A percentile compares a stretch with the other conserved stretches of the same genome.
These are phyloP conservation scores for Drosophila albomicans DNA, from an alignment of 1,140 invertebrate genomes.

Conservation along the genomic window DNA sequence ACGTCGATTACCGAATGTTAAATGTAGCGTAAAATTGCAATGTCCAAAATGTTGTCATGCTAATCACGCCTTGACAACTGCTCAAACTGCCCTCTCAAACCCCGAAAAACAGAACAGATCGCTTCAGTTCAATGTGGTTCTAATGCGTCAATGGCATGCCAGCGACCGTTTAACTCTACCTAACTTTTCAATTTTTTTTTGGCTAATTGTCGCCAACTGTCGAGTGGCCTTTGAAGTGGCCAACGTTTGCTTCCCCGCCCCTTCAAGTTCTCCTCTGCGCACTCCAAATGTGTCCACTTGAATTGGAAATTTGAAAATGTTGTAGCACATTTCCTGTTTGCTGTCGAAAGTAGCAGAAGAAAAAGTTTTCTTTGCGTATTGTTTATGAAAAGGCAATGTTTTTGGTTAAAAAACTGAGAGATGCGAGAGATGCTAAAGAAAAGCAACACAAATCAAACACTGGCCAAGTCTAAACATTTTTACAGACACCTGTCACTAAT, in stretches of 20 bases:
- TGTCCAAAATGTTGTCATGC: conserved; percentile 55
- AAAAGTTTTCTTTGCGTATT: conserved; percentile 55
- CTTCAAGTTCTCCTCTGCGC: too few relatives aligned
- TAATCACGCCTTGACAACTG: conserved; percentile 48
- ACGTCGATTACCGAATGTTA: conserved; percentile 42
- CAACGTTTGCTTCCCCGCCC: background rate
- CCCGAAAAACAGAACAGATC: too few relatives aligned
- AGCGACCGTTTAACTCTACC: conserved; percentile 47
- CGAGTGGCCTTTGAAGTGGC: conserved; percentile 58
- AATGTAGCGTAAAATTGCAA: conserved; percentile 77
- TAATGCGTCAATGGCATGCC: conserved; percentile 76
- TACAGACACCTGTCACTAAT: conserved; percentile 81
- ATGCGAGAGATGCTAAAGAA: conserved; percentile 29
- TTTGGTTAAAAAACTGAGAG: conserved; percentile 31
- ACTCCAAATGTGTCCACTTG: conserved; percentile 37
- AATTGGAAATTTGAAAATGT: conserved; percentile 52
- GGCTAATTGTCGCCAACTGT: conserved; percentile 72
- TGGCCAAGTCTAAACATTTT: conserved; percentile 80
- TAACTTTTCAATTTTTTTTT: conserved; percentile 9
- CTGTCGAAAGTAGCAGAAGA: conserved; percentile 1
- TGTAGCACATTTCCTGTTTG: conserved; percentile 73
- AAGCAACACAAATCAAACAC: conserved; percentile 74
- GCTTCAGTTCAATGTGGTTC: conserved; percentile 19
- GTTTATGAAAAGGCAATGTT: conserved; percentile 74
- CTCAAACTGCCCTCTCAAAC: background rate